Evolutionary conservation across 2,888 invertebrate species (phyloP).

Genomic region (Nesidiocoris tenuis): DNA sequence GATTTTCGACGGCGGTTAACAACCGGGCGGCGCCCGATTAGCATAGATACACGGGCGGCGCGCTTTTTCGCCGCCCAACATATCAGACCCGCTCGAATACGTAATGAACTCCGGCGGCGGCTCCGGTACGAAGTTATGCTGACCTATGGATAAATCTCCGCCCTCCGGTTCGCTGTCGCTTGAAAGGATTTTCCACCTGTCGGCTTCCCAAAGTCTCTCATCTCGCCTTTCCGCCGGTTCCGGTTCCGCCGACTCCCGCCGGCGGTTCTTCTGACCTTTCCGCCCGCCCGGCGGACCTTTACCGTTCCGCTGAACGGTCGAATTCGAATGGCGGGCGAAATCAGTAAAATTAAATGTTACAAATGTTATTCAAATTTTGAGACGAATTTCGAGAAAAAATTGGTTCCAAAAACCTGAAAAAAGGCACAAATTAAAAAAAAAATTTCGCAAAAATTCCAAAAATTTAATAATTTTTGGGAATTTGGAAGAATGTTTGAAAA

Average conservation of each 20-base stretch:
- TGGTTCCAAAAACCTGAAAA: too few relatives aligned
- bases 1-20: too few relatives aligned
- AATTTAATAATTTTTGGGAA: too few relatives aligned
- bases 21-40: not conserved
- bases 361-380: too few relatives aligned
- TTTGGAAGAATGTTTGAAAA: too few relatives aligned
- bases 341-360: too few relatives aligned
- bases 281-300: too few relatives aligned
- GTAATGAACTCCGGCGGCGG: not conserved
- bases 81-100: not conserved
- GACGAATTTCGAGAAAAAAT: too few relatives aligned
- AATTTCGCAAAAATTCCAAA: too few relatives aligned
- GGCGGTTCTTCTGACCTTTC: not conserved
- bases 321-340: too few relatives aligned
- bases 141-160: conserved; percentile 15
- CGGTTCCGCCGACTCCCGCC: not conserved
- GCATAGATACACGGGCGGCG: not conserved
- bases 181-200: conserved; percentile 37
- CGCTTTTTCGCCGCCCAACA: not conserved
- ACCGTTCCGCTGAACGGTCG: too few relatives aligned
- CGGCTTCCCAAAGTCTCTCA: conserved; percentile 6
- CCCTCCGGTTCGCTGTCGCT: conserved; percentile 23
- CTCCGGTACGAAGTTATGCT: conserved; percentile 14
- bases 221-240: not conserved
- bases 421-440: too few relatives aligned